A percentile compares a stretch with the other conserved stretches of the same genome.
These are phyloP conservation scores for Thalassaphorura encarpata DNA, from an alignment of 1,140 invertebrate species.

Conservation along the genomic window DNA sequence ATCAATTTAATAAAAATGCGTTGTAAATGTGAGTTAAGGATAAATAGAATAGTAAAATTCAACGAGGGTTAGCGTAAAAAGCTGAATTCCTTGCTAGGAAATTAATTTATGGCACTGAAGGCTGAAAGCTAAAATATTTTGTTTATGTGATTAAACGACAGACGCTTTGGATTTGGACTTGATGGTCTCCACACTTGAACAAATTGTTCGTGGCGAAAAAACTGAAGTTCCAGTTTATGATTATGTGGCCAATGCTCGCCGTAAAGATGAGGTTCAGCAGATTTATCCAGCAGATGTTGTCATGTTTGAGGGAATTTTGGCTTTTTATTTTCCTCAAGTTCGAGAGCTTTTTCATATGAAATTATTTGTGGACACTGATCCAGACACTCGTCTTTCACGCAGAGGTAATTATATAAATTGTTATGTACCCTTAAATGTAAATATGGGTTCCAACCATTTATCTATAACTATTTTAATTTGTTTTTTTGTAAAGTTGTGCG, in stretches of 20 bases:
- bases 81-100: neutral
- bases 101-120: neutral
- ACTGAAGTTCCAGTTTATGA: conserved; percentile 85
- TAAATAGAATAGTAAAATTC: no score
- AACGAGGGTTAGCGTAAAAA: no score
- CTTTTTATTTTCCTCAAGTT: conserved; percentile 93
- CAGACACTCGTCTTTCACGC: conserved; percentile 87
- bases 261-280: conserved; percentile 55
- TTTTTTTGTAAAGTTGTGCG: conserved; percentile 59
- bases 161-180: conserved; percentile 82
- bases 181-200: conserved; percentile 63
- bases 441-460: no score
- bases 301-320: conserved; percentile 93
- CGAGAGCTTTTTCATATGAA: conserved; percentile 97
- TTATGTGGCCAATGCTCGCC: conserved; percentile 70
- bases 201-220: conserved; percentile 69
- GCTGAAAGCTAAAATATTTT: neutral
- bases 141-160: conserved; percentile 34
- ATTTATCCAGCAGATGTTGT: conserved; percentile 98
- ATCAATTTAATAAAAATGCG: no score
- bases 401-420: no score
- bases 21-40: no score
- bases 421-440: no score
- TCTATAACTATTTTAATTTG: neutral
- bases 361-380: conserved; percentile 97